Evolutionary conservation across 2,113 vertebrate genomes (phyloP).

Genomic region (Ardeotis arabs): DNA sequence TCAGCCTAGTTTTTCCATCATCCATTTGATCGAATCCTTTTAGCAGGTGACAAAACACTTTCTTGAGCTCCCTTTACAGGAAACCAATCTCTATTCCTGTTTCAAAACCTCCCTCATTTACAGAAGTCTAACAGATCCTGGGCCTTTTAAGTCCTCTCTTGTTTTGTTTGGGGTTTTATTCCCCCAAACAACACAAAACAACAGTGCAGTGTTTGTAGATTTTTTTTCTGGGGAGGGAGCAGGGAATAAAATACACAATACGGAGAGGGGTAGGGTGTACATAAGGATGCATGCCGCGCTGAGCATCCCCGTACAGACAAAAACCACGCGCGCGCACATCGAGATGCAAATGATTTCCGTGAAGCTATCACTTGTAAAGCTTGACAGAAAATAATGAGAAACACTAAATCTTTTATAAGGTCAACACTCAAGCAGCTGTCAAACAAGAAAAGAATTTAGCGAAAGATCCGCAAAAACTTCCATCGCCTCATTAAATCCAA

Average conservation of each 20-base stretch:
- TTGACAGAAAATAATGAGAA: slow-evolving; percentile 99
- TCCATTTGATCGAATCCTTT: slow-evolving; percentile 7
- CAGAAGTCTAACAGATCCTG: neutral
- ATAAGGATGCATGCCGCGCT: slow-evolving; percentile 25
- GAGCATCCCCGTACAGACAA: neutral
- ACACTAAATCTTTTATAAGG: slow-evolving; percentile 99
- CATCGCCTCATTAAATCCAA: slow-evolving; percentile 99
- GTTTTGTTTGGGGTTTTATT: accelerated
- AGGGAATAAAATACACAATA: neutral
- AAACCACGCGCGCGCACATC: neutral
- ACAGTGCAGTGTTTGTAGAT: neutral
- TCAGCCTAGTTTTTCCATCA: slow-evolving; percentile 16
- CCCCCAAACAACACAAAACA: neutral
- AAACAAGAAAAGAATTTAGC: slow-evolving; percentile 99
- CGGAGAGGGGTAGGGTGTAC: neutral
- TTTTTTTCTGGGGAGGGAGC: neutral
- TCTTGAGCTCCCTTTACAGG: slow-evolving; percentile 1
- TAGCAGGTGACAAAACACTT: slow-evolving; percentile 50
- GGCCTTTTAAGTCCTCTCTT: neutral
- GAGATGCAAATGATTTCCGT: slow-evolving; percentile 92
- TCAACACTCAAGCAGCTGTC: slow-evolving; percentile 99
- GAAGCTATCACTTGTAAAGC: slow-evolving; percentile 90
- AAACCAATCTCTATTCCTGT: neutral
- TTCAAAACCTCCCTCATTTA: neutral
- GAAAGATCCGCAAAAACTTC: slow-evolving; percentile 91